These are phyloP conservation scores for Corythoichthys haematopterus DNA, from an alignment of 2,113 vertebrate genomes.

Conservation along the genomic window DNA sequence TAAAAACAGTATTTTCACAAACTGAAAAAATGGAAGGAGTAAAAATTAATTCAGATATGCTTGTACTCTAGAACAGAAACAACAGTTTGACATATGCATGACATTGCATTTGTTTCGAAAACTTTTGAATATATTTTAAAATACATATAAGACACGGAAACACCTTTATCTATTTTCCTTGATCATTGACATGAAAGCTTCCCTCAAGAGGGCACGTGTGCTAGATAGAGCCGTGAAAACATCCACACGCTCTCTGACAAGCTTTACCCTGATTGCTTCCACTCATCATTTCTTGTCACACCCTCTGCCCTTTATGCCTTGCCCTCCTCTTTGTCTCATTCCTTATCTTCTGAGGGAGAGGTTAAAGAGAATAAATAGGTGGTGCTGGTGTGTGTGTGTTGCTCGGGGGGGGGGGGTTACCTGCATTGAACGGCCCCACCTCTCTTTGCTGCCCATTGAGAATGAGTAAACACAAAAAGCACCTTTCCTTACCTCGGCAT, in stretches of 20 bases:
- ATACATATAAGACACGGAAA: background rate
- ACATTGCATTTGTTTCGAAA: background rate
- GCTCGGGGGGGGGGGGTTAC: constrained; percentile 47
- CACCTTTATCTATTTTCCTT: background rate
- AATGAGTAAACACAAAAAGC: constrained; percentile 63
- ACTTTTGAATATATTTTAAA: background rate
- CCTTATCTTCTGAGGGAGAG: constrained; percentile 48
- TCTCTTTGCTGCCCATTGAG: constrained; percentile 51
- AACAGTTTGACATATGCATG: background rate
- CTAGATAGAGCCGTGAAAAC: background rate
- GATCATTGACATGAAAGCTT: background rate
- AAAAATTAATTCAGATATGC: no score
- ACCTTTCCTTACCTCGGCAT: constrained; percentile 56
- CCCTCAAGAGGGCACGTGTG: background rate
- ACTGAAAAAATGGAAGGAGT: no score
- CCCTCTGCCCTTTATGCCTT: constrained; percentile 39
- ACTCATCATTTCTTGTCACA: constrained; percentile 37
- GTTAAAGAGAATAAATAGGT: constrained; percentile 3
- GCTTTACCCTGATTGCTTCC: constrained; percentile 28
- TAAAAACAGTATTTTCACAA: no score
- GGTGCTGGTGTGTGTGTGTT: constrained; percentile 1
- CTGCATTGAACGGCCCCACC: constrained; percentile 61
- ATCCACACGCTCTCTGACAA: constrained; percentile 11
- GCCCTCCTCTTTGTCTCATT: constrained; percentile 35
- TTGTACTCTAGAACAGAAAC: no score